These are phyloP conservation scores for Pseudococcus jackbeardsleyi DNA, from an alignment of 2,888 invertebrate species.

Conservation along the genomic window DNA sequence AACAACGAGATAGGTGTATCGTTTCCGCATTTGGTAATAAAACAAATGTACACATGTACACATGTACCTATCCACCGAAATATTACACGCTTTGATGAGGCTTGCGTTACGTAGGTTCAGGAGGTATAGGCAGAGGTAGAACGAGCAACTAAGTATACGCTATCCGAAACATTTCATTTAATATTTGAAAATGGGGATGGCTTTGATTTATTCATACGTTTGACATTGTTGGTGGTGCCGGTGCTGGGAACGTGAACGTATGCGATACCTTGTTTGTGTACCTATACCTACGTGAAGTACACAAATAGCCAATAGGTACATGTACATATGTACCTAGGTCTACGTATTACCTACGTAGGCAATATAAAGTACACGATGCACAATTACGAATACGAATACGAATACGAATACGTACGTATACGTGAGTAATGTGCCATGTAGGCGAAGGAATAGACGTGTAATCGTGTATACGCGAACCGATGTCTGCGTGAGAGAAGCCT, in stretches of 20 bases:
- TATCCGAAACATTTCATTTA: constrained; percentile 18
- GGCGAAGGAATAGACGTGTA: background rate
- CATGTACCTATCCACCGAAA: background rate
- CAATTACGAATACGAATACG: too few relatives aligned
- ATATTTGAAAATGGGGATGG: constrained; percentile 19
- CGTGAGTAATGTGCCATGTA: too few relatives aligned
- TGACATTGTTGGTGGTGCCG: background rate
- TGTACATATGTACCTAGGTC: background rate
- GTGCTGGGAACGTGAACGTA: too few relatives aligned
- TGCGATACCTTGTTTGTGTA: background rate
- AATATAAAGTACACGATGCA: too few relatives aligned
- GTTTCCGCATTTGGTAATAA: background rate
- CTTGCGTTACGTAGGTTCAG: background rate
- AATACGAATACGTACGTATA: too few relatives aligned
- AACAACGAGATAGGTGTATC: background rate
- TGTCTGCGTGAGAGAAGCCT: background rate
- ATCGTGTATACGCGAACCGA: background rate
- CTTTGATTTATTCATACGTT: constrained; percentile 35
- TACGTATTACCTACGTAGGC: too few relatives aligned
- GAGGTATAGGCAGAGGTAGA: background rate
- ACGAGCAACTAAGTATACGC: background rate
- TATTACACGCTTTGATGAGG: constrained; percentile 8
- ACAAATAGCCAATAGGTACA: background rate
- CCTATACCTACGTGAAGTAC: background rate
- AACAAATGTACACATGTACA: background rate